Conservation (phyloP, 2,888 invertebrate species). For the Idaea dimidiata region DNA sequence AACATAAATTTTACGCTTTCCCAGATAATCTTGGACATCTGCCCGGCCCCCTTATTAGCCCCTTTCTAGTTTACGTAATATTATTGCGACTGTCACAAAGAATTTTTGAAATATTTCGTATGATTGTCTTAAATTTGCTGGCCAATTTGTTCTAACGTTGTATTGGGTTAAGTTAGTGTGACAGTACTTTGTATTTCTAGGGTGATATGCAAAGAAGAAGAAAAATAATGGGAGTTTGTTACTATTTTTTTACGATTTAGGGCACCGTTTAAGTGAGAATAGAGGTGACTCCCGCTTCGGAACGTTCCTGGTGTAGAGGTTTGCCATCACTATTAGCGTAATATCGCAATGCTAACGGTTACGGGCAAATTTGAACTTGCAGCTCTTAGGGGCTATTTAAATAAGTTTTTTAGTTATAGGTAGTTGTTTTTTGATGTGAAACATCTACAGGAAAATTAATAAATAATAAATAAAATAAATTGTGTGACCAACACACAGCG, state of each 20-base stretch:
- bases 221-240: not conserved
- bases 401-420: too few relatives aligned
- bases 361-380: too few relatives aligned
- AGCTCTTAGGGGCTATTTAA: too few relatives aligned
- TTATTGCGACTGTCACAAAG: conserved; percentile 50
- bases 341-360: too few relatives aligned
- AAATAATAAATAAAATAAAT: too few relatives aligned
- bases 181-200: not conserved
- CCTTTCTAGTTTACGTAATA: conserved; percentile 54
- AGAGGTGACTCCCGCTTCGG: too few relatives aligned
- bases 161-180: not conserved
- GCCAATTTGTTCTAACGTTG: not conserved
- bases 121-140: not conserved
- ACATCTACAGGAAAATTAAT: too few relatives aligned
- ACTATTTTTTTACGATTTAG: not conserved
- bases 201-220: not conserved
- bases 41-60: conserved; percentile 60
- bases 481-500: too few relatives aligned
- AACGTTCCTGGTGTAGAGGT: too few relatives aligned
- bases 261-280: too few relatives aligned
- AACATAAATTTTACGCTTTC: conserved; percentile 72
- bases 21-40: conserved; percentile 64
- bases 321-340: too few relatives aligned
- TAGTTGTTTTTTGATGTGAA: too few relatives aligned
- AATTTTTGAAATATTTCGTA: conserved; percentile 22